phyloP scores from a whole-genome alignment of 2,797 vertebrate species.

The Serranus cabrilla region DNA sequence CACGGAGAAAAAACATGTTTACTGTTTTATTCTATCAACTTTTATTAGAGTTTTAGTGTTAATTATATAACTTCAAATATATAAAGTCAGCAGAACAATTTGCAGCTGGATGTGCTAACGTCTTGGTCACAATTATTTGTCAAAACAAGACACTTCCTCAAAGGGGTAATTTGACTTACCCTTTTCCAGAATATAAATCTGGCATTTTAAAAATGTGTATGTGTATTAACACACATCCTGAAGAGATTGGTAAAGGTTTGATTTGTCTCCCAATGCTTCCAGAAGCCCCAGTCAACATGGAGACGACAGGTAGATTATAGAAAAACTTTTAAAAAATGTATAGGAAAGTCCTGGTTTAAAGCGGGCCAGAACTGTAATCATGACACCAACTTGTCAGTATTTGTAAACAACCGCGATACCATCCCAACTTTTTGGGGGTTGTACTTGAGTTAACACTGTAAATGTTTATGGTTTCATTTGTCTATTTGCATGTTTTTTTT shows the following conservation, averaged over 20 bases:
- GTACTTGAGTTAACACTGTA: no score
- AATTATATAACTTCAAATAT: neutral
- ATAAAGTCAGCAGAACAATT: no score
- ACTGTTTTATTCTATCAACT: neutral
- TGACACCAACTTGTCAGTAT: no score
- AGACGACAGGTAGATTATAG: constrained; percentile 47
- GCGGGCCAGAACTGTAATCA: no score
- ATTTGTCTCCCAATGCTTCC: constrained; percentile 37
- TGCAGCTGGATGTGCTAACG: neutral
- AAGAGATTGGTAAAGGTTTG: constrained; percentile 15
- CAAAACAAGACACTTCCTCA: no score
- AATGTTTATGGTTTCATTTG: no score
- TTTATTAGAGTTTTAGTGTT: neutral
- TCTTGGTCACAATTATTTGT: no score
- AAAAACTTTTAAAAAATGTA: neutral
- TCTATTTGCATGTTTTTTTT: no score
- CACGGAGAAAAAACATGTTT: neutral
- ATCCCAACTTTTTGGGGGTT: no score
- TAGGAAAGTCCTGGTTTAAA: no score
- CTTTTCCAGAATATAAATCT: neutral
- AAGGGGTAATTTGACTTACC: neutral
- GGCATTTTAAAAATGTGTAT: neutral
- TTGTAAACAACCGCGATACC: no score
- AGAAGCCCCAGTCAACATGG: constrained; percentile 26
- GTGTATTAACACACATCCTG: neutral